Evolutionary conservation across 2,888 invertebrate species (phyloP).

Genomic region (Hipparchia semele): DNA sequence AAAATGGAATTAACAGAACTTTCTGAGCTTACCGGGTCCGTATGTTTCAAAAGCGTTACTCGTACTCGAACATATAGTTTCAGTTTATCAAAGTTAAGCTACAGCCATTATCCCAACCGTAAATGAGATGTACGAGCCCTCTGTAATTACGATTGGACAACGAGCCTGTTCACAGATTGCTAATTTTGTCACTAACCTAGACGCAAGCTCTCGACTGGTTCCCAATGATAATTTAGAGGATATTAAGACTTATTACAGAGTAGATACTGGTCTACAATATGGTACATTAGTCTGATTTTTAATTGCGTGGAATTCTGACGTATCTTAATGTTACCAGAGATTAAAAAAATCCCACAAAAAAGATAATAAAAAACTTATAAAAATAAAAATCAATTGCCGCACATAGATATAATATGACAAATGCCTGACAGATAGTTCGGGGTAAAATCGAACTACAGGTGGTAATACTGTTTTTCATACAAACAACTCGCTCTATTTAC

Average conservation of each 20-base stretch:
- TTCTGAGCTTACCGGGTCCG: background rate
- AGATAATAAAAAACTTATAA: too few species aligned
- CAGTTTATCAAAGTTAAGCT: slow-evolving; percentile 33
- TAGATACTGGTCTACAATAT: too few species aligned
- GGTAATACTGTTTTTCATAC: too few species aligned
- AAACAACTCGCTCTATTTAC: too few species aligned
- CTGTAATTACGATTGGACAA: slow-evolving; percentile 31
- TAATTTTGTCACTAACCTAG: slow-evolving; percentile 17
- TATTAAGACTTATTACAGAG: background rate
- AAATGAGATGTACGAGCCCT: slow-evolving; percentile 30
- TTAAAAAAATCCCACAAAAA: too few species aligned
- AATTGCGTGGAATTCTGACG: too few species aligned
- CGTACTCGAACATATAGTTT: background rate
- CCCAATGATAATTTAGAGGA: background rate
- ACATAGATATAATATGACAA: too few species aligned
- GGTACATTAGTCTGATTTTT: too few species aligned
- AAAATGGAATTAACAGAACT: background rate
- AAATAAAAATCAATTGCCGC: too few species aligned
- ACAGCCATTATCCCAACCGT: slow-evolving; percentile 34
- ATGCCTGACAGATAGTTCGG: too few species aligned
- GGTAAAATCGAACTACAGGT: too few species aligned
- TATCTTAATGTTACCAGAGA: too few species aligned
- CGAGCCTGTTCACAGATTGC: slow-evolving; percentile 28
- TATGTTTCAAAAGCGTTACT: background rate
- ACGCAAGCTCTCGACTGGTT: background rate